phyloP scores from a whole-genome alignment of 92 coral and sea anemone genomes.

The Bergia sp. region DNA sequence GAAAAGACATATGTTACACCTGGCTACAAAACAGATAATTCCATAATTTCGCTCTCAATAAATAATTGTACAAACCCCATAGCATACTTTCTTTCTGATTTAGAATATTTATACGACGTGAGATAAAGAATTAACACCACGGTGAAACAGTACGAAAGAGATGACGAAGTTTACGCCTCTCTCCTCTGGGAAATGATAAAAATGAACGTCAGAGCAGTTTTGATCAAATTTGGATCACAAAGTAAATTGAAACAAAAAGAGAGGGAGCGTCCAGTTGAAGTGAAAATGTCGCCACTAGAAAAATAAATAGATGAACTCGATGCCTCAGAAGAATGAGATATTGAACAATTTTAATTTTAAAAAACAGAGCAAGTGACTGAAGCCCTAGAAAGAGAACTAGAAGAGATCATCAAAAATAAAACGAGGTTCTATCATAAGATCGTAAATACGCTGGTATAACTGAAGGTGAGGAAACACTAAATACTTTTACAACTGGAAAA shows the following conservation, averaged over 20 bases:
- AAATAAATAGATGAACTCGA: background rate
- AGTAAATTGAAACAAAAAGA: background rate
- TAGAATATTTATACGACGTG: background rate
- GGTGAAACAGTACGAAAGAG: background rate
- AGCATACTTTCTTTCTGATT: background rate
- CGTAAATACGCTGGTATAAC: background rate
- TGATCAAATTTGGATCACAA: background rate
- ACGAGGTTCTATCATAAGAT: background rate
- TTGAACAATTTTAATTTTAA: too few relatives aligned
- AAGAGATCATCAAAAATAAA: background rate
- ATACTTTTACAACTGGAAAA: background rate
- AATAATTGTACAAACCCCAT: background rate
- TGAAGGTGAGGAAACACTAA: background rate
- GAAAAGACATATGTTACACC: background rate
- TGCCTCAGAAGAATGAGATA: too few relatives aligned
- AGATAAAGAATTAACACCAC: background rate
- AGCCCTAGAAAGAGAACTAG: background rate
- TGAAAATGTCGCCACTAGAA: background rate
- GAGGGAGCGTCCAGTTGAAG: background rate
- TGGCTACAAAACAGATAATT: conserved; percentile 19
- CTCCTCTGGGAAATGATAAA: conserved; percentile 17
- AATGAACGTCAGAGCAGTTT: background rate
- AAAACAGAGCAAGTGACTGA: background rate
- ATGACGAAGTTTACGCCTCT: background rate
- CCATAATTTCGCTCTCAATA: conserved; percentile 1